Evolutionary conservation across 2,113 vertebrate genomes (phyloP).

Genomic region (Octodon degus): DNA sequence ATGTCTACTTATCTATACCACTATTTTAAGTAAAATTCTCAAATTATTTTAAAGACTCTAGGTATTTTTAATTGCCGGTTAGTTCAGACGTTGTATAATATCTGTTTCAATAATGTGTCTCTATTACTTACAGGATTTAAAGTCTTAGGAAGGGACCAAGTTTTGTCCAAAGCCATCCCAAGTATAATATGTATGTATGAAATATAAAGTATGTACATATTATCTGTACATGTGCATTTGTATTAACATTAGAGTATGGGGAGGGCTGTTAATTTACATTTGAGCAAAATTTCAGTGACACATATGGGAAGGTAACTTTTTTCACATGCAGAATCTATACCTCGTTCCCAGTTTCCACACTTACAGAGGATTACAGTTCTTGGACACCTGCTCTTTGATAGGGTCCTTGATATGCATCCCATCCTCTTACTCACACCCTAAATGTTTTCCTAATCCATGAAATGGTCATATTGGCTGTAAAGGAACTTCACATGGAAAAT

Average conservation of each 20-base stretch:
- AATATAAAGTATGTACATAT: neutral
- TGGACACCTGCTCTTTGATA: neutral
- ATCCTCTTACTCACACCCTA: neutral
- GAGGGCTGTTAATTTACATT: constrained; percentile 59
- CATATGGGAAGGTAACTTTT: neutral
- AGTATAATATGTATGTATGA: neutral
- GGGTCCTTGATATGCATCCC: neutral
- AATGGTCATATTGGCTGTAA: constrained; percentile 24
- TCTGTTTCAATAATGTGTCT: constrained; percentile 69
- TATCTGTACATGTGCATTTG: neutral
- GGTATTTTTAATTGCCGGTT: constrained; percentile 66
- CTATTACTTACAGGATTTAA: constrained; percentile 76
- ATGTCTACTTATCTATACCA: neutral
- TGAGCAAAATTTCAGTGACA: constrained; percentile 54
- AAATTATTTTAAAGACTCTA: constrained; percentile 75
- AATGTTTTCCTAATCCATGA: constrained; percentile 31
- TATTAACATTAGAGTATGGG: constrained; percentile 3
- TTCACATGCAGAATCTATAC: neutral
- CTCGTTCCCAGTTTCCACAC: neutral
- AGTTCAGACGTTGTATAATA: constrained; percentile 69
- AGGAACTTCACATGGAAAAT: constrained; percentile 24
- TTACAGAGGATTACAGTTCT: neutral
- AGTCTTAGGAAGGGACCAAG: constrained; percentile 79
- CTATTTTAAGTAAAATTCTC: constrained; percentile 68
- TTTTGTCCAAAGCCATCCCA: constrained; percentile 72